Evolutionary conservation across 2,888 invertebrate species (phyloP).

Genomic region (Melipona beecheii): DNA sequence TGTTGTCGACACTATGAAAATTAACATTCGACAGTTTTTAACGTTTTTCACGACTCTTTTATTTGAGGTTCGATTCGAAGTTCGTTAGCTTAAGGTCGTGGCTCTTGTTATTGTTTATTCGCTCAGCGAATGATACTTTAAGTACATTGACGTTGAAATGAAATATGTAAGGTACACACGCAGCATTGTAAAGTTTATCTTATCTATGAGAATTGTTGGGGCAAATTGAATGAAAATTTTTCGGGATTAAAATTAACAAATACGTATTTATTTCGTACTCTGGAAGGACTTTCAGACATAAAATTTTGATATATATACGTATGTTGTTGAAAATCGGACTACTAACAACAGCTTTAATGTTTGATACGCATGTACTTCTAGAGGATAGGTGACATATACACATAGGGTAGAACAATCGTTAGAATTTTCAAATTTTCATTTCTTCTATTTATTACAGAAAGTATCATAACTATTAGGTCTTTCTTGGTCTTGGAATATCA

Average conservation of each 20-base stretch:
- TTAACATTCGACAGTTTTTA: not conserved
- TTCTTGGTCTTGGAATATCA: not conserved
- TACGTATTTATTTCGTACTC: not conserved
- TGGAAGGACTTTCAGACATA: not conserved
- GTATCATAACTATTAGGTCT: not conserved
- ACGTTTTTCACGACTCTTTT: not conserved
- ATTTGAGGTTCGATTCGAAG: not conserved
- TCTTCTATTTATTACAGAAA: not conserved
- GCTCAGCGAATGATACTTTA: not conserved
- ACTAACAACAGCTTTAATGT: not conserved
- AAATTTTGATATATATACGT: not conserved
- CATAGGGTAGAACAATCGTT: not conserved
- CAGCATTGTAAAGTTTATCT: not conserved
- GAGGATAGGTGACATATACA: not conserved
- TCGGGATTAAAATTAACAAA: not conserved
- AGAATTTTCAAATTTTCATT: not conserved
- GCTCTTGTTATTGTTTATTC: not conserved
- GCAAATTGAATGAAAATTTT: too few relatives aligned
- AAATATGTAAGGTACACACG: not conserved
- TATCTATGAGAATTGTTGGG: not conserved
- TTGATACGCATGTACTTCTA: not conserved
- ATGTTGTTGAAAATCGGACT: not conserved
- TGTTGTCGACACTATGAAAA: slow-evolving; percentile 3
- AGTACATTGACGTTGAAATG: not conserved
- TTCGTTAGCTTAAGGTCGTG: not conserved